Evolutionary conservation across 2,113 vertebrate species (phyloP), one percentile per base, ranked within the genome.

Genomic region (Coreoperca whiteheadi): DNA sequence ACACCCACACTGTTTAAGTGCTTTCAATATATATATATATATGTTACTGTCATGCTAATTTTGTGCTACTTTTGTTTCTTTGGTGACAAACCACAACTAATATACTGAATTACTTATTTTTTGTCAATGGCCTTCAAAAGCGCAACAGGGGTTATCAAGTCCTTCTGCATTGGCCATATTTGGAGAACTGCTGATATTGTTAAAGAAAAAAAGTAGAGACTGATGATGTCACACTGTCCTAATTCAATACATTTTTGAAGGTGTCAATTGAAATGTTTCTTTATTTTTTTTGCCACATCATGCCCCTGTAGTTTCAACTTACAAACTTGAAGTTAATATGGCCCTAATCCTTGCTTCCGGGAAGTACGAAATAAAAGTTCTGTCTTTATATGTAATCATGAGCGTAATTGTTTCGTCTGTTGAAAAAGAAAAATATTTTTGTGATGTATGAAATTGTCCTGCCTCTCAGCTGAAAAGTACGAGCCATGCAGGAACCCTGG

Each of bases 401-500:
- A 11, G 32, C 64, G 6, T 65, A 41, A 50, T 39, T 46, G 30
- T 71, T 75, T 76, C 16, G 69, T 18, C 63, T 25, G 21, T 57
- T 50, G 18, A 51, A 54, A 48, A 59, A 41, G 16, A 11, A 23
- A 4, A 50, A 32, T 72, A 4, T 59, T 37, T 60, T 37, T 28
- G 34, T 82, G 25, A 79, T 14, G 0, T 28, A n/a, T 57, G 1
- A 9, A 21, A 21, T 32, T 53, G 30, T 81, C 32, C 21, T 46
- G 12, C 15, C 37, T 60, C 54, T 81, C 90, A 99, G 98, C 94
- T 65, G 98, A 99, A 88, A 96, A 95, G 0, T 97, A 97, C 16
- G 97, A 99, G 90, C 98, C 98, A 0, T 99, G 98, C 93, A 96
- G 95, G 79, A 98, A 98, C 79, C 97, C 98, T 0, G 97, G 97